A percentile compares a stretch with the other conserved stretches of the same genome.
These are phyloP conservation scores for Entomyzon cyanotis DNA, from an alignment of 2,113 vertebrate genomes.

Conservation along the genomic window DNA sequence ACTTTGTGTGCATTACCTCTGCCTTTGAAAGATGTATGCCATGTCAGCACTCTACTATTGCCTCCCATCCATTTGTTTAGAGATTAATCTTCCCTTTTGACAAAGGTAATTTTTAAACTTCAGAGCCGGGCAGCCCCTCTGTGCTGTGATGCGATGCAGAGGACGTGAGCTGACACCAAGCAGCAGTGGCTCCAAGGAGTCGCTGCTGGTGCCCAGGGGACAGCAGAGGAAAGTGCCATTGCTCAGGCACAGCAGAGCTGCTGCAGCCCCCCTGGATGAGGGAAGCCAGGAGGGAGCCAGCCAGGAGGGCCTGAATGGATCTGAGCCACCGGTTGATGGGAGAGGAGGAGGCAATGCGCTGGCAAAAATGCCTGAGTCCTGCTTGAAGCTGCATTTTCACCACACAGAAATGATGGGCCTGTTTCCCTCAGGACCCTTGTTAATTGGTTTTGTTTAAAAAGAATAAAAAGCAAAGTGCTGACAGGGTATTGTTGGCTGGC, in stretches of 20 bases:
- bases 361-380: background rate
- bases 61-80: slow-evolving; percentile 12
- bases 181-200: background rate
- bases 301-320: background rate
- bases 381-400: slow-evolving; percentile 5
- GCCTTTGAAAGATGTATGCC: background rate
- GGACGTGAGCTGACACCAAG: background rate
- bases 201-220: background rate
- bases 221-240: background rate
- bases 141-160: background rate
- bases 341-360: background rate
- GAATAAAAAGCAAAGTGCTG: slow-evolving; percentile 11
- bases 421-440: background rate
- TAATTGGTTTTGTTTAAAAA: slow-evolving; percentile 35
- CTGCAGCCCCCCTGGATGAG: fast-evolving
- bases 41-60: background rate
- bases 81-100: slow-evolving; percentile 23
- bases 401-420: background rate
- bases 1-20: background rate
- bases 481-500: background rate
- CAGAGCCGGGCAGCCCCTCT: background rate
- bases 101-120: slow-evolving; percentile 39
- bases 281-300: background rate
- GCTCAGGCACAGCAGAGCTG: background rate
- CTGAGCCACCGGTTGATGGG: fast-evolving